These are phyloP conservation scores for Siniperca scherzeri DNA, from an alignment of 2,797 vertebrate species.

Conservation along the genomic window DNA sequence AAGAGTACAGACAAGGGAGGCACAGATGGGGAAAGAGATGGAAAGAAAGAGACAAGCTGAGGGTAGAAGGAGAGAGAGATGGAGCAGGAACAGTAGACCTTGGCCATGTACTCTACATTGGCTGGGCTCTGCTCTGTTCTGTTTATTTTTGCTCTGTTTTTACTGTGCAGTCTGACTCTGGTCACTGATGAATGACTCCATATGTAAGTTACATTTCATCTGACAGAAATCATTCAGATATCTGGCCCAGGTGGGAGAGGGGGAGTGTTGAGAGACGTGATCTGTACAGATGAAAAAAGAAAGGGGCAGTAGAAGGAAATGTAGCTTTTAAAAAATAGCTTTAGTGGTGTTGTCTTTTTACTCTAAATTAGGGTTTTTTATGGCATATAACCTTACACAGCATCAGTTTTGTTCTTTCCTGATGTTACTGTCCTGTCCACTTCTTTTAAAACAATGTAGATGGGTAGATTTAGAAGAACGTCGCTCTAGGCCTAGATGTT, in stretches of 20 bases:
- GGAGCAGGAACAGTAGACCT: slow-evolving; percentile 65
- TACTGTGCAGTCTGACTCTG: slow-evolving; percentile 68
- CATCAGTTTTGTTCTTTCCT: neutral
- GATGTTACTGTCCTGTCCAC: neutral
- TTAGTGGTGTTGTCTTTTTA: neutral
- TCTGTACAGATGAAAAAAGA: slow-evolving; percentile 9
- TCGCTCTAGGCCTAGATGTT: slow-evolving; percentile 2
- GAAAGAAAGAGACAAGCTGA: slow-evolving; percentile 65
- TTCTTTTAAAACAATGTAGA: slow-evolving; percentile 8
- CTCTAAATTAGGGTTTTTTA: neutral
- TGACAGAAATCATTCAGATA: slow-evolving; percentile 57
- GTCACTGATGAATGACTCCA: slow-evolving; percentile 79
- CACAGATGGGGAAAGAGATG: slow-evolving; percentile 65
- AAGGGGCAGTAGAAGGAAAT: slow-evolving; percentile 5
- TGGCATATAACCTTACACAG: neutral
- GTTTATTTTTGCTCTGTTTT: slow-evolving; percentile 84
- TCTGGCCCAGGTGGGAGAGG: slow-evolving; percentile 40
- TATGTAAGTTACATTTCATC: slow-evolving; percentile 75
- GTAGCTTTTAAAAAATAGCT: slow-evolving; percentile 8
- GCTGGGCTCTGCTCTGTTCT: slow-evolving; percentile 55
- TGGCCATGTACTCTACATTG: slow-evolving; percentile 58
- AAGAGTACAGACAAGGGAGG: slow-evolving; percentile 52
- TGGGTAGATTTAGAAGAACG: slow-evolving; percentile 10
- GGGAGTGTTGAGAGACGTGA: slow-evolving; percentile 20
- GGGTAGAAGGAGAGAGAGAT: slow-evolving; percentile 48